Evolutionary conservation across 1,140 invertebrate species (phyloP), one percentile per base, ranked within the genome.

Genomic region (Chironomus striatipennis): DNA sequence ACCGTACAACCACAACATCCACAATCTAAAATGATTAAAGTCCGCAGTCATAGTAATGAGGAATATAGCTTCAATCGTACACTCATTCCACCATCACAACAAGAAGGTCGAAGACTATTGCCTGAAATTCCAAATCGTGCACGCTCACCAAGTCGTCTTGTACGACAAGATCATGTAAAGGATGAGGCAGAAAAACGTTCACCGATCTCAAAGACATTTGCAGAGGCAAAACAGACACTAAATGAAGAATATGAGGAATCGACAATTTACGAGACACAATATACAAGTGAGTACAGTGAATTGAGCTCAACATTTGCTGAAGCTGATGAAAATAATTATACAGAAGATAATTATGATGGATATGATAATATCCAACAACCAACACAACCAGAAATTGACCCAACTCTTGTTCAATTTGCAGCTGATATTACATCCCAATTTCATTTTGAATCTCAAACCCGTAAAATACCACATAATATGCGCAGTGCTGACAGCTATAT

Each of bases 11-110:
- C 81, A 12, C 81, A 80, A n/a, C 81, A 82, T 67, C 78, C 78
- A 57, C 79, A 80, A 57, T 75, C 80, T 20, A 82, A 82, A 78
- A 82, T 82, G 81, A 82, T 82, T 17, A 82, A 82, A 77, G 81
- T 82, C 74, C 81, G 81, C 57, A 82, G 81, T 67, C 81, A 82
- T 74, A 82, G 81, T 75, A 82, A 82, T 74, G 81, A 82, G 74
- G 81, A 82, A 74, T 82, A 82, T 73, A 80, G 80, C 6, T 79
- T 80, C 24, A 79, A 77, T 12, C 80, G 82, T 43, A 70, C 65
- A 2, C 18, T 70, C 9, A 2, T 18, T 0, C 42, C 70, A 57
- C 73, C 76, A 0, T 76, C 79, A 10, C 75, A 74, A 15, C 12
- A 75, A 2, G 81, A 82, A 76, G 81, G 75, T 73, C 77, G 81